Evolutionary conservation across 2,888 invertebrate genomes (phyloP).

Genomic region (Aethes cnicana): DNA sequence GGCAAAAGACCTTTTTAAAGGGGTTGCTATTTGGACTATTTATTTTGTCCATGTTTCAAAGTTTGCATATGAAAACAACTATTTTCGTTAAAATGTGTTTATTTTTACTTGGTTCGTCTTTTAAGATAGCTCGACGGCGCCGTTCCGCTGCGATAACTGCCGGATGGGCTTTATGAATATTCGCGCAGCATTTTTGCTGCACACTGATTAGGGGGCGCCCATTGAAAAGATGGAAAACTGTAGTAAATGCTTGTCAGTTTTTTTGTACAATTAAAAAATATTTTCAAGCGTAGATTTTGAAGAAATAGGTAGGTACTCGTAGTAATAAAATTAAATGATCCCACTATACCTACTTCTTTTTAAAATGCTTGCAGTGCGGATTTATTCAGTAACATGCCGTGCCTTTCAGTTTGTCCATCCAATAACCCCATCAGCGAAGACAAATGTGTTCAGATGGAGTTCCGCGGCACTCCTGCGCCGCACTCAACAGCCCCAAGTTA

Average conservation of each 20-base stretch:
- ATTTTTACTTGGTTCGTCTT: conserved; percentile 17
- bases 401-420: conserved; percentile 55
- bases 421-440: conserved; percentile 64
- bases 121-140: conserved; percentile 21
- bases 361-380: no score
- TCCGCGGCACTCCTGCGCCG: conserved; percentile 50
- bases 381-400: conserved; percentile 19
- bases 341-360: no score
- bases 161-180: conserved; percentile 62
- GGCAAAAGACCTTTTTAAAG: conserved; percentile 6
- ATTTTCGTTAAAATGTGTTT: no score
- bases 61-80: no score
- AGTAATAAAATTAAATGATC: no score
- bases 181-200: conserved; percentile 49
- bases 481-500: conserved; percentile 61
- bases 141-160: conserved; percentile 57
- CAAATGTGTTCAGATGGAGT: conserved; percentile 58
- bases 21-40: conserved; percentile 3
- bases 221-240: not conserved
- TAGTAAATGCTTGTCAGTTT: no score
- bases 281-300: no score
- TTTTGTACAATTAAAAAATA: no score
- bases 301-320: no score
- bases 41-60: no score
- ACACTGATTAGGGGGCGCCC: conserved; percentile 52